A percentile compares a stretch with the other conserved stretches of the same genome.
Evolutionary conservation across 2,797 vertebrate genomes (phyloP).

Genomic region (Cyclopterus lumpus): DNA sequence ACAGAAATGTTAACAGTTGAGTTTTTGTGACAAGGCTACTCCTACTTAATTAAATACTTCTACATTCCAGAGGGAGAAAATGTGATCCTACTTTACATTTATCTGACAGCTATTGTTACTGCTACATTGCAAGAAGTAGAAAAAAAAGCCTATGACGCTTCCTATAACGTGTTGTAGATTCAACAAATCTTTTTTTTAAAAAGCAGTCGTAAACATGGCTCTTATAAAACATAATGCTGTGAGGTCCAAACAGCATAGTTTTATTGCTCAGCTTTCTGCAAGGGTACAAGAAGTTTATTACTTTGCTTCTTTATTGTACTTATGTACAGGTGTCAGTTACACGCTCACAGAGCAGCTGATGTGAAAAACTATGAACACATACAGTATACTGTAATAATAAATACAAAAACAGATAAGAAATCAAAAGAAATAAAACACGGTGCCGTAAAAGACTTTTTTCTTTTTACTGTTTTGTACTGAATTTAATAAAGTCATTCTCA

Average conservation of each 20-base stretch:
- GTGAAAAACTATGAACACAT: constrained; percentile 84
- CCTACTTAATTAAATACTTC: not conserved
- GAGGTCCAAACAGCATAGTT: constrained; percentile 94
- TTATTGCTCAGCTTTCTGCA: constrained; percentile 93
- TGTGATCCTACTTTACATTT: not conserved
- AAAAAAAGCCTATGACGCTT: not conserved
- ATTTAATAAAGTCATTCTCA: constrained; percentile 52
- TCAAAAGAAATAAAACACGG: constrained; percentile 78
- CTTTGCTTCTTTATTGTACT: constrained; percentile 76
- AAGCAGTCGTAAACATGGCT: constrained; percentile 34
- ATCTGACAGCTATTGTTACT: not conserved
- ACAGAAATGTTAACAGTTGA: too few species aligned
- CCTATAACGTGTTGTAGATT: not conserved
- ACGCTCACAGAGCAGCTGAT: constrained; percentile 92
- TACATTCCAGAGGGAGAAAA: not conserved
- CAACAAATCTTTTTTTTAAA: too few species aligned
- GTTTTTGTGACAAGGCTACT: not conserved
- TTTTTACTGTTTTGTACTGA: constrained; percentile 26
- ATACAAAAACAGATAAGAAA: constrained; percentile 87
- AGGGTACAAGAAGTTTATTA: constrained; percentile 86
- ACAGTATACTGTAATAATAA: constrained; percentile 87
- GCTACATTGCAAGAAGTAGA: not conserved
- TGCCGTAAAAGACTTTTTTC: constrained; percentile 22
- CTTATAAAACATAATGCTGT: constrained; percentile 88
- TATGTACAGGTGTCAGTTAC: constrained; percentile 91